Evolutionary conservation across 2,113 vertebrate genomes (phyloP).

Genomic region (pig (Sus scrofa)): DNA sequence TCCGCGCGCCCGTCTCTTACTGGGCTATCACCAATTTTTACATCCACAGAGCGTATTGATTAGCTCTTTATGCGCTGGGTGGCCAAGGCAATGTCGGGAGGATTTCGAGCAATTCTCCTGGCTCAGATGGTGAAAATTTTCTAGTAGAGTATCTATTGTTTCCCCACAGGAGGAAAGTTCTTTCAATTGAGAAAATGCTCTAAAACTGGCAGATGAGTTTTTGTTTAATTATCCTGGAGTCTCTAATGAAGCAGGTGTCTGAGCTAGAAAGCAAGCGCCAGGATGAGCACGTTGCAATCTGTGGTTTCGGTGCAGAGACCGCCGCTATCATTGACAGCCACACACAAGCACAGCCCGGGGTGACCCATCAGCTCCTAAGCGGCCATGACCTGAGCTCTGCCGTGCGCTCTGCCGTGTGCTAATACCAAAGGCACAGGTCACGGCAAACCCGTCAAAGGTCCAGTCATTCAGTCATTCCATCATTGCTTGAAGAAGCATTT

Average conservation of each 20-base stretch:
- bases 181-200: constrained; percentile 10
- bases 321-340: background rate
- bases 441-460: background rate
- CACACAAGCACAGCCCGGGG: background rate
- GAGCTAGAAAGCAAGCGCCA: background rate
- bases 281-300: background rate
- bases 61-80: background rate
- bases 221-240: constrained; percentile 5
- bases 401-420: too few species aligned
- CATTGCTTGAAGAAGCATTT: background rate
- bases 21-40: constrained; percentile 49
- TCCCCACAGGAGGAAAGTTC: background rate
- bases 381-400: background rate
- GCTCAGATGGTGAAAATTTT: background rate
- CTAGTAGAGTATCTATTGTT: constrained; percentile 35
- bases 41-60: background rate
- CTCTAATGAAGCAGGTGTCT: background rate
- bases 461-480: background rate
- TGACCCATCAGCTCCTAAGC: background rate
- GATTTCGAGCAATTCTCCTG: background rate
- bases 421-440: background rate
- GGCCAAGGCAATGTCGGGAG: background rate
- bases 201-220: constrained; percentile 23
- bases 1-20: background rate
- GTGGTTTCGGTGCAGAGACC: background rate